phyloP scores from a whole-genome alignment of 2,797 vertebrate species.

The Galaxias olidus region DNA sequence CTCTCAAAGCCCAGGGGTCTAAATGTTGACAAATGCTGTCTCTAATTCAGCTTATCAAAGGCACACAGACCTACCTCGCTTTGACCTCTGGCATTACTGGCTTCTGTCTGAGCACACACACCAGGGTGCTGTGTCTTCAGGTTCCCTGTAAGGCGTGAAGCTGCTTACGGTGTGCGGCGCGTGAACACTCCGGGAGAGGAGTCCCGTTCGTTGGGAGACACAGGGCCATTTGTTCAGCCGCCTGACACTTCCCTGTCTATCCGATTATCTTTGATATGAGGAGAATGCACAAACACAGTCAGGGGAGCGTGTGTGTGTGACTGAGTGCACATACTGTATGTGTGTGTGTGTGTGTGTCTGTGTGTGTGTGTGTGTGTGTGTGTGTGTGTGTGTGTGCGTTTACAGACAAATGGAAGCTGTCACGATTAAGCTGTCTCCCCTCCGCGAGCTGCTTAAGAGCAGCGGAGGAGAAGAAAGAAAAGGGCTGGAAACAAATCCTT shows the following conservation, averaged over 20 bases:
- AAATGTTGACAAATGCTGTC: too few relatives aligned
- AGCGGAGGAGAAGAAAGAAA: conserved; percentile 7
- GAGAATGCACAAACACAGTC: not conserved
- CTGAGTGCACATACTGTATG: not conserved
- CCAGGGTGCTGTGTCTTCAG: too few relatives aligned
- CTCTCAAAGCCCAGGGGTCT: too few relatives aligned
- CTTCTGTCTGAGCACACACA: too few relatives aligned
- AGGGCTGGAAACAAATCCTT: conserved; percentile 28
- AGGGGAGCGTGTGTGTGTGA: not conserved
- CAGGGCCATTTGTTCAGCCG: not conserved
- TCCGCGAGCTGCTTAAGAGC: conserved; percentile 20
- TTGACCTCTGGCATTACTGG: too few relatives aligned
- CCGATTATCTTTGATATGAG: not conserved
- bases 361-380: not conserved
- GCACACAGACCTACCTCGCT: too few relatives aligned
- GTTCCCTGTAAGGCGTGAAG: too few relatives aligned
- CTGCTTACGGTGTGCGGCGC: too few relatives aligned
- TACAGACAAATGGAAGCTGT: conserved; percentile 21
- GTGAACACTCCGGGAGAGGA: too few relatives aligned
- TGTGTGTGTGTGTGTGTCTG: not conserved
- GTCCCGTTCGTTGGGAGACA: too few relatives aligned
- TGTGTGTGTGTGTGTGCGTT: not conserved
- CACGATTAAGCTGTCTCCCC: conserved; percentile 30
- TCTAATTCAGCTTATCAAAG: too few relatives aligned
- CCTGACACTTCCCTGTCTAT: not conserved